Conservation (phyloP, 1,140 invertebrate species). For the Pentalonia nigronervosa region DNA sequence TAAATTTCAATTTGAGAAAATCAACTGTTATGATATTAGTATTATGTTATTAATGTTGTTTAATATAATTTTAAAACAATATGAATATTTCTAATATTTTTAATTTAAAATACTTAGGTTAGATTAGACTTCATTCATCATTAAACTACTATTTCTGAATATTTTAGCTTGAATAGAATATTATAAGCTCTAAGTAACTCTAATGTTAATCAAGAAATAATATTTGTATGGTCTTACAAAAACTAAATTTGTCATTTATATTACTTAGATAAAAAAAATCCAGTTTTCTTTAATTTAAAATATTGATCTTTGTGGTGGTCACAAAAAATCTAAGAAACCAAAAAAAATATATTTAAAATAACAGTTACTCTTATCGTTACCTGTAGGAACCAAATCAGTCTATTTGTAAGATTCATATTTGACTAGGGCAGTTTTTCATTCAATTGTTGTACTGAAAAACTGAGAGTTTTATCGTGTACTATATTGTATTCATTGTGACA, state of each 20-base stretch:
- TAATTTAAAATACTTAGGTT: too few relatives aligned
- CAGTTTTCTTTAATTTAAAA: not conserved
- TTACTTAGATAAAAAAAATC: not conserved
- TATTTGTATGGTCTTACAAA: not conserved
- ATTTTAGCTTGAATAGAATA: too few relatives aligned
- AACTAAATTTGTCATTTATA: not conserved
- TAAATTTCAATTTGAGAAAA: too few relatives aligned
- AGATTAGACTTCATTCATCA: too few relatives aligned
- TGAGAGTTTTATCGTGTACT: not conserved
- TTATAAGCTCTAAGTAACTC: too few relatives aligned
- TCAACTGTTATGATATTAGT: too few relatives aligned
- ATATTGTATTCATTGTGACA: not conserved
- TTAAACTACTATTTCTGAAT: too few relatives aligned
- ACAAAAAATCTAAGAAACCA: not conserved
- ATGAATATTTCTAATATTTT: too few relatives aligned
- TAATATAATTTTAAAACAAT: too few relatives aligned
- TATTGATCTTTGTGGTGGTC: not conserved
- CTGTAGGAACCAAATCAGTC: slow-evolving; percentile 81
- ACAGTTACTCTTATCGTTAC: slow-evolving; percentile 65
- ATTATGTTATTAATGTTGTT: too few relatives aligned
- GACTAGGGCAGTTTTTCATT: slow-evolving; percentile 21
- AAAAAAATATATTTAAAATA: slow-evolving; percentile 50
- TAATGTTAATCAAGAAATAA: too few relatives aligned
- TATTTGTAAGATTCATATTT: slow-evolving; percentile 66
- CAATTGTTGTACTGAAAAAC: not conserved